Percentiles rank a stretch among this genome's conserved stretches.
These are phyloP conservation scores for Keiferia lycopersicella DNA, from an alignment of 2,888 invertebrate species.

Conservation along the genomic window DNA sequence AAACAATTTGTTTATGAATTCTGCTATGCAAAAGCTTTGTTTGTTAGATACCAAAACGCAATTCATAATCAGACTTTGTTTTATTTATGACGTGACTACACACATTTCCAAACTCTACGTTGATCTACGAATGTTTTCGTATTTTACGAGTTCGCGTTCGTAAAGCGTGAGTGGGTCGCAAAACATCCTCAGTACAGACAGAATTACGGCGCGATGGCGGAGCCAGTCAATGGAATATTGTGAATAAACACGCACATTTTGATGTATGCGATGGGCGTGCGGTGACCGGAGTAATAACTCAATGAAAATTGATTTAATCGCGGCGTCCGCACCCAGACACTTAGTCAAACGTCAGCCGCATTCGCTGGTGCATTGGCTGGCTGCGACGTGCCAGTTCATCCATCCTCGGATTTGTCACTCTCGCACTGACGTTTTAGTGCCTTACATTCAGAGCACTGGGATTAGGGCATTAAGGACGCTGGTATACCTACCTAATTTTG, in stretches of 20 bases:
- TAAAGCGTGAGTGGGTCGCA: conserved; percentile 10
- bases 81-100: background rate
- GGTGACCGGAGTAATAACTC: conserved; percentile 33
- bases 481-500: background rate
- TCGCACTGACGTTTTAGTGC: conserved; percentile 24
- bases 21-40: background rate
- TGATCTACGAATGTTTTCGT: conserved; percentile 4
- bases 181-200: conserved; percentile 15
- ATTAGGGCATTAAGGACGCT: background rate
- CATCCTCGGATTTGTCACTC: conserved; percentile 58
- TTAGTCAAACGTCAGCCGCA: conserved; percentile 66
- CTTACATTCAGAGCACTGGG: conserved; percentile 11
- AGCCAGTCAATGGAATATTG: conserved; percentile 25
- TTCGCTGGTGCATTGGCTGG: conserved; percentile 53
- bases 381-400: conserved; percentile 49
- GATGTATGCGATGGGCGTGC: conserved; percentile 32
- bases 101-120: background rate
- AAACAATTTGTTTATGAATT: background rate
- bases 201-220: conserved; percentile 7
- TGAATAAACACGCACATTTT: conserved; percentile 30
- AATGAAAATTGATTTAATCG: conserved; percentile 57
- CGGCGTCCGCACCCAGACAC: conserved; percentile 61
- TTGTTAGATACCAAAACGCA: background rate
- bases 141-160: conserved; percentile 9
- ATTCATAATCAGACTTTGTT: background rate